Evolutionary conservation across 2,113 vertebrate species (phyloP).

Genomic region (Illadopsis cleaveri): DNA sequence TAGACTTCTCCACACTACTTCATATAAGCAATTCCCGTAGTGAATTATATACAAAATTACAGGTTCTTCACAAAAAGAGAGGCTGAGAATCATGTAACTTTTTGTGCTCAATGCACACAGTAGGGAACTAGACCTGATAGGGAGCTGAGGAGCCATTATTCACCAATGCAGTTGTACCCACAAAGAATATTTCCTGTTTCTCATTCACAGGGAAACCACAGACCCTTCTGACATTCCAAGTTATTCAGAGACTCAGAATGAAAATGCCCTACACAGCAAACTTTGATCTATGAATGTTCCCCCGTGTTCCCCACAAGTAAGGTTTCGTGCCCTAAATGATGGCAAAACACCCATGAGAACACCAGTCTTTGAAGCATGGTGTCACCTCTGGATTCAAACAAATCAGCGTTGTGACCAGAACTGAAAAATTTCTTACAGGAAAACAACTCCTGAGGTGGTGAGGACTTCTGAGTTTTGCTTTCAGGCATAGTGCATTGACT

Average conservation of each 20-base stretch:
- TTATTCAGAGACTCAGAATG: not conserved
- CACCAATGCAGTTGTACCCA: not conserved
- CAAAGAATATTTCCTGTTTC: not conserved
- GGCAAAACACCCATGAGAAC: not conserved
- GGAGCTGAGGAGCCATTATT: not conserved
- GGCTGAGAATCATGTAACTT: not conserved
- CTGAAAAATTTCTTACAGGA: not conserved
- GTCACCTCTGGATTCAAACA: not conserved
- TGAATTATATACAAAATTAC: not conserved
- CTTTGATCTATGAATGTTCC: not conserved
- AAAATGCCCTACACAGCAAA: not conserved
- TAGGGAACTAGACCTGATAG: not conserved
- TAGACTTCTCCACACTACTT: not conserved
- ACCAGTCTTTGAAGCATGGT: not conserved
- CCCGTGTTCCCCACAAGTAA: fast-evolving
- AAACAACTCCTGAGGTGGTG: not conserved
- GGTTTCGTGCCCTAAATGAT: not conserved
- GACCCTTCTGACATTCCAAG: not conserved
- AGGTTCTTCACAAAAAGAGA: not conserved
- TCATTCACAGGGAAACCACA: not conserved
- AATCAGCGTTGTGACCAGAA: fast-evolving
- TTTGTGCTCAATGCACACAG: not conserved
- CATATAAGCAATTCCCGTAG: not conserved
- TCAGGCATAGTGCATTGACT: not conserved
- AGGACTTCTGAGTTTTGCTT: not conserved